Evolutionary conservation across 1,140 invertebrate genomes (phyloP).

Genomic region (Cecropterus lyciades): DNA sequence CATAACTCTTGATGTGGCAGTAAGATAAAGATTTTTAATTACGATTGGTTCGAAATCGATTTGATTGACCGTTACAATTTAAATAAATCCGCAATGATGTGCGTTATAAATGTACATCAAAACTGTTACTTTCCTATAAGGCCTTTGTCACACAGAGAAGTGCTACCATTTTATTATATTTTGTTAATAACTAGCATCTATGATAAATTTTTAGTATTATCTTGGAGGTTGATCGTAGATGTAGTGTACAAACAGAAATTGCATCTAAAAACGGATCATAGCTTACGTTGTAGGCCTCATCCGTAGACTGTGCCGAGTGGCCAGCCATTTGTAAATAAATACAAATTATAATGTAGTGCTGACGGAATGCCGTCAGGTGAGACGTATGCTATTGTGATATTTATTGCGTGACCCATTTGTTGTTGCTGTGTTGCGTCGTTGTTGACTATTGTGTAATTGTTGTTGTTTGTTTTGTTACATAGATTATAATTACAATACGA

Average conservation of each 20-base stretch:
- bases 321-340: conserved; percentile 59
- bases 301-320: conserved; percentile 30
- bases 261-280: conserved; percentile 42
- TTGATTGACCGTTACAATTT: background rate
- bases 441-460: conserved; percentile 81
- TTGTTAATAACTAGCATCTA: background rate
- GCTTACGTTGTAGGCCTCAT: conserved; percentile 58
- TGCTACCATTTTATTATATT: background rate
- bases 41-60: background rate
- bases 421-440: conserved; percentile 70
- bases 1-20: too few species aligned
- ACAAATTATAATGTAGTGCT: conserved; percentile 54
- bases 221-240: background rate
- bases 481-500: conserved; percentile 31
- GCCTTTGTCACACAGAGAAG: background rate
- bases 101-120: too few species aligned
- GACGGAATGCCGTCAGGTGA: conserved; percentile 57
- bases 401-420: conserved; percentile 73
- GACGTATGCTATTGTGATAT: conserved; percentile 74
- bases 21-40: too few species aligned
- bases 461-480: conserved; percentile 52
- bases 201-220: background rate
- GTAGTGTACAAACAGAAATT: background rate
- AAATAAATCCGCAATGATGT: too few species aligned
- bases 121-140: too few species aligned